phyloP scores from a whole-genome alignment of 2,888 invertebrate species.

The Dasypolia templi region DNA sequence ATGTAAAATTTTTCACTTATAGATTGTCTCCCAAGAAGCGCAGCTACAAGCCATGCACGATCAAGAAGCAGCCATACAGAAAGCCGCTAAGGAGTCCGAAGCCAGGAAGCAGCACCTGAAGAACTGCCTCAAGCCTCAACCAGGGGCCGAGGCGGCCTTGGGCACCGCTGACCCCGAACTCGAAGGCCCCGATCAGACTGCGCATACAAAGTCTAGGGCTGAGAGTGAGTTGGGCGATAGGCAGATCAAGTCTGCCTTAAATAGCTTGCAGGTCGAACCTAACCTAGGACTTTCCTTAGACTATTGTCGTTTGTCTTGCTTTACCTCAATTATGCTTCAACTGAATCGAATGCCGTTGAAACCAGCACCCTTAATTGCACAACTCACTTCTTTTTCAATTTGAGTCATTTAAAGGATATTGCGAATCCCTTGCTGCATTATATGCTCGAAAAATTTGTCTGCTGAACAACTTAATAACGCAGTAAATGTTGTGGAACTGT shows the following conservation, averaged over 20 bases:
- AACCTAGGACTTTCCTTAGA: not conserved
- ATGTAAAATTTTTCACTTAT: not conserved
- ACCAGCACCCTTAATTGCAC: no score
- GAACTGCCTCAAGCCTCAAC: conserved; percentile 81
- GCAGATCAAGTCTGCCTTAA: not conserved
- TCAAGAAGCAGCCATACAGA: conserved; percentile 89
- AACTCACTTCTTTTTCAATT: no score
- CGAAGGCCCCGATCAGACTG: conserved; percentile 89
- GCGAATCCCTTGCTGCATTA: no score
- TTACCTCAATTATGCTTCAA: no score
- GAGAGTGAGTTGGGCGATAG: conserved; percentile 76
- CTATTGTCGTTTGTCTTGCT: not conserved
- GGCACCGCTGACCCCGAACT: conserved; percentile 85
- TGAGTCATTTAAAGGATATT: no score
- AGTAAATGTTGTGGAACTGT: no score
- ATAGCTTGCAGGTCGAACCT: not conserved
- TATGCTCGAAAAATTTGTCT: no score
- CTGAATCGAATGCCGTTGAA: no score
- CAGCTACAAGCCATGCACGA: conserved; percentile 82
- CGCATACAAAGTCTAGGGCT: conserved; percentile 82
- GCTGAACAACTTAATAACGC: no score
- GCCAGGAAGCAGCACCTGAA: conserved; percentile 89
- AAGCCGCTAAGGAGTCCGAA: conserved; percentile 90
- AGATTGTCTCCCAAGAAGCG: conserved; percentile 83
- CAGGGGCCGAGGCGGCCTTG: conserved; percentile 80